Conservation (phyloP, 1,140 invertebrate species). For the Diabrotica undecimpunctata region DNA sequence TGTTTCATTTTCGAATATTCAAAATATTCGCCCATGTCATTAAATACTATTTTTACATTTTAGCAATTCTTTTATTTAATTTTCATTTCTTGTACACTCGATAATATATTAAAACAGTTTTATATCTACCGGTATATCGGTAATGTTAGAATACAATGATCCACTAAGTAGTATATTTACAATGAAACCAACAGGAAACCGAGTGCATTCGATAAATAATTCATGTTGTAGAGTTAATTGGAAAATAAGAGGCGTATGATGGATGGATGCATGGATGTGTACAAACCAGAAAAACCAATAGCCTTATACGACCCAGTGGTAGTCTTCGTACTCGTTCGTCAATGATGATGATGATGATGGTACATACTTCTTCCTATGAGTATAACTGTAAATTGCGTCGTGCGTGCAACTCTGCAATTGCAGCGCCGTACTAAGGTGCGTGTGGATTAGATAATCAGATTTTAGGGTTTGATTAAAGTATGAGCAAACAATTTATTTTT, state of each 20-base stretch:
- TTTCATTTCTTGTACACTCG: no score
- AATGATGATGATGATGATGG: not conserved
- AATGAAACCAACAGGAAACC: conserved; percentile 10
- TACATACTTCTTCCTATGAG: not conserved
- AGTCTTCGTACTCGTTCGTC: conserved; percentile 2
- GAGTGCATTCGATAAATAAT: conserved; percentile 12
- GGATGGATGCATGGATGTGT: conserved; percentile 1
- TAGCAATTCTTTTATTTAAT: no score
- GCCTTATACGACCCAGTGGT: conserved; percentile 12
- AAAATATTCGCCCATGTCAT: no score
- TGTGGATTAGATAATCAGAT: no score
- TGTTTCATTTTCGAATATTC: no score
- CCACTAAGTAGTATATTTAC: not conserved
- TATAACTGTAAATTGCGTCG: conserved; percentile 8
- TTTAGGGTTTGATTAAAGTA: no score
- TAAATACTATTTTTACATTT: no score
- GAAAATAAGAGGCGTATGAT: conserved; percentile 16
- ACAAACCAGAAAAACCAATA: conserved; percentile 22
- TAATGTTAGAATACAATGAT: no score
- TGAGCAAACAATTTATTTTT: no score
- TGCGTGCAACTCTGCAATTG: conserved; percentile 1
- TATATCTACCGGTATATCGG: no score
- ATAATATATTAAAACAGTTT: no score
- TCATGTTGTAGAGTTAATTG: conserved; percentile 16
- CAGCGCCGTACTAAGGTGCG: not conserved